Base-by-base conservation (phyloP, 2,888 invertebrate genomes). In the Orthosia incerta region DNA sequence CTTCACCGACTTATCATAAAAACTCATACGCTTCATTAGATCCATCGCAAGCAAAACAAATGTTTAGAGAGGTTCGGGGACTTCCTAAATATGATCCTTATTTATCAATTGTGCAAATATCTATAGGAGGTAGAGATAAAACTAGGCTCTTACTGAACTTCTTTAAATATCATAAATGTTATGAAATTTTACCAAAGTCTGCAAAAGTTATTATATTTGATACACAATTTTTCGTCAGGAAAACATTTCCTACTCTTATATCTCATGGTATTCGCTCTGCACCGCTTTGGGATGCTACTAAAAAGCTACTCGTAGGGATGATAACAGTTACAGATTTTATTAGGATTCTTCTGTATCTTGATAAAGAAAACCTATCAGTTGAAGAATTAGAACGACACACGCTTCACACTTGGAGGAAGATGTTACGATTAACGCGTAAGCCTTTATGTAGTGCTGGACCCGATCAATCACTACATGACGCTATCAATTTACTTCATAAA, bases 181-280 rank as follows among this genome's bases (percentile, higher is more conserved):
- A 96, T 80, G 96, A 96, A 91, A 96, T 96, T 69, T 90, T 96
- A 84, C 96, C 96, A 60, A 96, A 96, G 87, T 96, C 96, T 76
- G 96, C 96, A 69, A 96, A 96, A 92, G 95, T 96, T 55, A 96
- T 96, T 72, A 96, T 96, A 89, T 96, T 96, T 85, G 96, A 96
- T 88, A 96, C 96, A 50, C 94, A 95, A 85, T 96, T 96, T 89
- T 93, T 93, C 83, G 96, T 96, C 18, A 92, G 92, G 74, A 96
- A 96, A 92, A 95, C 96, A 7, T 96, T 96, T 91, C 95, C 95
- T 45, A 95, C 96, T 4, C 89, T 96, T 73, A 95, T 96, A 81
- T 96, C 96, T 46, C 95, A 96, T 78, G 96, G 96, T 62, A 96
- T 96, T 81, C 91, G 96, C 57, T 95, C 96, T 75, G 96, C 96